Evolutionary conservation across 2,797 vertebrate species (phyloP), one percentile per base, ranked within the genome.

Genomic region (Siniperca obscura): DNA sequence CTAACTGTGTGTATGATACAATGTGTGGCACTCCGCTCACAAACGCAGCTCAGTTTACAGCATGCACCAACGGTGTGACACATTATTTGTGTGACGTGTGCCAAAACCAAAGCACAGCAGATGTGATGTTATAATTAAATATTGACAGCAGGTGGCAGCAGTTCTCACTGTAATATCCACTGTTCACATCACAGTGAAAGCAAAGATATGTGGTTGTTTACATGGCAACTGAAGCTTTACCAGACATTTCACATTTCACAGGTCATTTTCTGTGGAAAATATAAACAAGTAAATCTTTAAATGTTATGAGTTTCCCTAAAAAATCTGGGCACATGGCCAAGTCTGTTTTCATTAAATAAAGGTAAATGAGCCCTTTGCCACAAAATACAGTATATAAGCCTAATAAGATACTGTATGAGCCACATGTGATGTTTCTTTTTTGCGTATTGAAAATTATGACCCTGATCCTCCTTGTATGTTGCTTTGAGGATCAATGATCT

Each of bases 1-100:
- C 92, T 98, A 96, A 93, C 40, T 56, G 11, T n/a, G 36, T 27
- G 12, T 7, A 2, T 3, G 9, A 56, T 16, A 46, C 21, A 36
- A 14, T 30, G 19, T 60, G 59, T 27, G 42, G 59, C 40, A 8
- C n/a, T 10, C 19, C 27, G 46, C 57, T 64, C 71, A 42, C 22
- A 34, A 30, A 40, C 19, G 27, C 67, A 27, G 5, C 27, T 79
- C 30, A n/a, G 44, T 42, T 50, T 19, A 44, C 27, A 66, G 59
- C 55, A 17, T 68, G 25, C 10, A 27, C n/a, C 40, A 19, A 36
- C 40, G 55, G 30, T 50, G 53, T n/a, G 27, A 70, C 46, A 70
- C 7, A 22, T n/a, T 52, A 2, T 40, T 13, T 67, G 36, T 19
- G 25, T 53, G 61, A 21, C 2, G 3, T 14, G 11, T 9, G 16